Conservation (phyloP, 1,140 invertebrate genomes). For the Drosophila watanabei region DNA sequence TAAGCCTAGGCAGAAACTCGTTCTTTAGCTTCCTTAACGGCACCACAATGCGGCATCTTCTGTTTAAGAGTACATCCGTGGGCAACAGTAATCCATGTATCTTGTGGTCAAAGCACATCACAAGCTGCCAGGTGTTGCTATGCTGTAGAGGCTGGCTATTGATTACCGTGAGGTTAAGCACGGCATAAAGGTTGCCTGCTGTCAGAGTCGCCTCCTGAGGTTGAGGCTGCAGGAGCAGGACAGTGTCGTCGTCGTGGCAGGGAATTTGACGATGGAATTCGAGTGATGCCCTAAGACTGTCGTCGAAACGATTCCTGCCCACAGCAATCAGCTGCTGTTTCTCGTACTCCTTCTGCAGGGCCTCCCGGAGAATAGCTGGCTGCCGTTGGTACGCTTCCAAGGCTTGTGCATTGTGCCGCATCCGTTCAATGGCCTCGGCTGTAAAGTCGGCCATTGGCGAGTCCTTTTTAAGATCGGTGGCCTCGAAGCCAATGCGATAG, state of each 20-base stretch:
- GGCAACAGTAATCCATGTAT: conserved; percentile 44
- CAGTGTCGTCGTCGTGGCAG: neutral
- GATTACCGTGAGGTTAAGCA: conserved; percentile 34
- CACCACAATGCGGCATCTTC: conserved; percentile 43
- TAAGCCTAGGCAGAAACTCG: conserved; percentile 44
- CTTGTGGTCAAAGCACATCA: conserved; percentile 31
- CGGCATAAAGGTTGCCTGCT: conserved; percentile 33
- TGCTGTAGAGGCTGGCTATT: conserved; percentile 20
- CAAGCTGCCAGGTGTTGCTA: conserved; percentile 56
- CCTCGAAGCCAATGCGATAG: conserved; percentile 66
- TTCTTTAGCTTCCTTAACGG: conserved; percentile 38
- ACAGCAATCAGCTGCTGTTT: conserved; percentile 70
- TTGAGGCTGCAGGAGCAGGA: conserved; percentile 26
- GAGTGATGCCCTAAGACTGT: conserved; percentile 19
- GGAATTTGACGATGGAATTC: conserved; percentile 55
- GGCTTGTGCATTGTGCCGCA: conserved; percentile 40
- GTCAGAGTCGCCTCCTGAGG: neutral
- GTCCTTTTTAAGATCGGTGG: neutral
- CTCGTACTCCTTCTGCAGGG: conserved; percentile 56
- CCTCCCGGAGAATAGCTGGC: conserved; percentile 37
- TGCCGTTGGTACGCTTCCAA: conserved; percentile 47
- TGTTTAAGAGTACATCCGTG: conserved; percentile 40
- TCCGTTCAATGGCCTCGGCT: conserved; percentile 24
- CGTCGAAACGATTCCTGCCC: conserved; percentile 19
- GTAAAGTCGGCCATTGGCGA: conserved; percentile 40